These are phyloP conservation scores for Podiceps cristatus DNA, from an alignment of 2,113 vertebrate genomes.

Conservation along the genomic window DNA sequence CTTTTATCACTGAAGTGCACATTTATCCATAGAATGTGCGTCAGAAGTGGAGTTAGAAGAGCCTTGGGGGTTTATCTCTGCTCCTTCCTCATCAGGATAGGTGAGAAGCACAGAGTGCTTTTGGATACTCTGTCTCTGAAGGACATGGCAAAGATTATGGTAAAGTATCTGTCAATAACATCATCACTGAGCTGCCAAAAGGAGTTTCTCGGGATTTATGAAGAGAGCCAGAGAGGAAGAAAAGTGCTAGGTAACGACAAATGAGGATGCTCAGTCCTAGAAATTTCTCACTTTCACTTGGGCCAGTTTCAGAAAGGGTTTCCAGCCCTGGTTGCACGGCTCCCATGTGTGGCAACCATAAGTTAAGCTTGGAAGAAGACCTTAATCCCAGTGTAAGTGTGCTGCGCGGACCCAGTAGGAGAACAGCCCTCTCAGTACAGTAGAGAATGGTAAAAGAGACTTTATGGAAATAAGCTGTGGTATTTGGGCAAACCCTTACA, in stretches of 20 bases:
- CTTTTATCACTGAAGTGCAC: background rate
- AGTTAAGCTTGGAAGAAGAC: background rate
- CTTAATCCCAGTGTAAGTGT: background rate
- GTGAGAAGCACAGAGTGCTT: background rate
- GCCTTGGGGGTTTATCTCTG: background rate
- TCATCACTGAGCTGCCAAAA: background rate
- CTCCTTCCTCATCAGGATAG: background rate
- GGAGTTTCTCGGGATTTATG: slow-evolving; percentile 15
- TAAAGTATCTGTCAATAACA: background rate
- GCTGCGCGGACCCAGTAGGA: background rate
- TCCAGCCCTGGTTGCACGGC: fast-evolving
- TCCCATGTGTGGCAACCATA: background rate
- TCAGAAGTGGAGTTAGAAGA: background rate
- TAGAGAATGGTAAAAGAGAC: background rate
- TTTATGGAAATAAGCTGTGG: background rate
- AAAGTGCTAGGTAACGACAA: background rate
- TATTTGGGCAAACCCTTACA: background rate
- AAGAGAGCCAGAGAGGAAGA: background rate
- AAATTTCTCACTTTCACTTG: background rate
- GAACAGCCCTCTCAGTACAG: background rate
- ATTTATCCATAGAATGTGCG: background rate
- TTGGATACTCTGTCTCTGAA: background rate
- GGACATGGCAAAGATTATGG: background rate
- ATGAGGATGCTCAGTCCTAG: background rate
- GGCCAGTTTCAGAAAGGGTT: background rate